Evolutionary conservation across 92 coral and sea anemone genomes (phyloP).

Genomic region (Palythoa heliodiscus): DNA sequence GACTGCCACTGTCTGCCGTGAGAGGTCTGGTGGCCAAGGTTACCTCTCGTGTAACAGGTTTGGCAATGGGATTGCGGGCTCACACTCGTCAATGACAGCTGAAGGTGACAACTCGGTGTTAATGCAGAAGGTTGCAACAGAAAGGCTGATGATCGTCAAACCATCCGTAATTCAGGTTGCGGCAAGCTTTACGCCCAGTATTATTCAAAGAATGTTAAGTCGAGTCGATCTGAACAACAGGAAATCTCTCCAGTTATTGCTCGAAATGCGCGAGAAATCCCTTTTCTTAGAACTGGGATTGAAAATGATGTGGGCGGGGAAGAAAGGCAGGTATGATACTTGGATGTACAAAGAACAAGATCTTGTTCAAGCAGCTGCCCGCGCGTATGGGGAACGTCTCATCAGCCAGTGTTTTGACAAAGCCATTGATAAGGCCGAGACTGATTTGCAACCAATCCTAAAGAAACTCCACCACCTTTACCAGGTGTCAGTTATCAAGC

Average conservation of each 20-base stretch:
- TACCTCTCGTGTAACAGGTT: constrained; percentile 81
- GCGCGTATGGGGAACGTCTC: constrained; percentile 79
- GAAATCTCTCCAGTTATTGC: constrained; percentile 62
- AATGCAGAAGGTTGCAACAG: constrained; percentile 86
- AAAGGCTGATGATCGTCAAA: constrained; percentile 71
- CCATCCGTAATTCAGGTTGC: constrained; percentile 65
- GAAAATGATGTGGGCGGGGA: constrained; percentile 78
- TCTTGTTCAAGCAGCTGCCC: constrained; percentile 81
- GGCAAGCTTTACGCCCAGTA: constrained; percentile 56
- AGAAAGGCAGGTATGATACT: constrained; percentile 74
- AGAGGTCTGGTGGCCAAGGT: constrained; percentile 91
- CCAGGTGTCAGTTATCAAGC: constrained; percentile 62
- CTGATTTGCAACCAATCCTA: constrained; percentile 62
- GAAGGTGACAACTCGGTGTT: constrained; percentile 92
- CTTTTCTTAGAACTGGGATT: constrained; percentile 71
- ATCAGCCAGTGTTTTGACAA: constrained; percentile 70
- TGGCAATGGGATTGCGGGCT: constrained; percentile 77
- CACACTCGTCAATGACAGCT: constrained; percentile 89
- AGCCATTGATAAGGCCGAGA: constrained; percentile 63
- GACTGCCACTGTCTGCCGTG: constrained; percentile 74
- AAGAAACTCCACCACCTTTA: constrained; percentile 73
- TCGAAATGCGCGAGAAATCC: constrained; percentile 70
- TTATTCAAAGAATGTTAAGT: constrained; percentile 53
- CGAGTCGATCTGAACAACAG: constrained; percentile 65
- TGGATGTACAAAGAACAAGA: constrained; percentile 85